phyloP scores from a whole-genome alignment of 2,113 vertebrate species.

The Actenoides hombroni region DNA sequence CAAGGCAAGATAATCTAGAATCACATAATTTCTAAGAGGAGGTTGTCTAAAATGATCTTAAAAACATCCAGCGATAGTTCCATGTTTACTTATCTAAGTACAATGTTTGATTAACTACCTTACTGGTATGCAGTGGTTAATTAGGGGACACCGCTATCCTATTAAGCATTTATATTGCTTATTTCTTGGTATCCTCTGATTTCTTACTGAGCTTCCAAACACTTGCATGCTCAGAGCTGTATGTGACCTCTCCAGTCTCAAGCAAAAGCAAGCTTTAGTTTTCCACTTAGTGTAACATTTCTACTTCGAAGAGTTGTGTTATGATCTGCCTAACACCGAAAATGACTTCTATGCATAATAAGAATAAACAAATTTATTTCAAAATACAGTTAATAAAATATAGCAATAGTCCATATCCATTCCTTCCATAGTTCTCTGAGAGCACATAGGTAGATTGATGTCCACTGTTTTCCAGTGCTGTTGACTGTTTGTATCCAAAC shows the following conservation, averaged over 20 bases:
- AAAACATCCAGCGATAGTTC: background rate
- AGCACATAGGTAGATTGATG: background rate
- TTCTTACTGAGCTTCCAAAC: background rate
- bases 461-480: background rate
- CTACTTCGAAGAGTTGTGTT: background rate
- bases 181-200: background rate
- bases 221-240: background rate
- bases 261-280: background rate
- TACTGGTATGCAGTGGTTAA: background rate
- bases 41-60: background rate
- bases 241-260: background rate
- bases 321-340: background rate
- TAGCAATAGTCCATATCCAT: background rate
- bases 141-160: background rate
- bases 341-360: background rate
- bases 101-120: background rate
- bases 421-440: background rate
- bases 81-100: background rate
- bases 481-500: background rate
- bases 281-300: background rate
- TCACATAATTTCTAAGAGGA: accelerated
- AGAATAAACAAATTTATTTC: background rate
- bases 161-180: background rate
- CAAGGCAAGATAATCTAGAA: background rate
- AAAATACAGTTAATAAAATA: background rate